Evolutionary conservation across 2,888 invertebrate species (phyloP), one percentile per base, ranked within the genome.

Genomic region (Agonum fuliginosum): DNA sequence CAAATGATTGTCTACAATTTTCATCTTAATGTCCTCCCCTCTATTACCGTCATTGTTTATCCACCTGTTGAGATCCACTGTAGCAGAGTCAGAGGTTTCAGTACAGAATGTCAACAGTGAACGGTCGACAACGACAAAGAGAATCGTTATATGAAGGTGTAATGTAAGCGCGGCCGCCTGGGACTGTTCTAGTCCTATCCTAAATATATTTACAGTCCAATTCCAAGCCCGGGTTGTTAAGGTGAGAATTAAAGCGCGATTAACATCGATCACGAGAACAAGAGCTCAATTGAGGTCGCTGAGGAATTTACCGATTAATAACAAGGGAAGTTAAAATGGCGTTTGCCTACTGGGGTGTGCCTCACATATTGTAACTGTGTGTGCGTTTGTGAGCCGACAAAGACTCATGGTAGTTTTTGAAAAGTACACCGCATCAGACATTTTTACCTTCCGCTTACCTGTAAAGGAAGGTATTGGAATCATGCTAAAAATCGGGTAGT

Each of bases 81-180:
- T 30, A 5, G n/a, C n/a, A n/a, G n/a, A n/a, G 46, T 17, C 1
- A 1, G 17, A 46, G 17, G 46, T n/a, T 37, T 1, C 3, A 46
- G 46, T 20, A 46, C 46, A 46, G 6, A 12, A 10, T 46, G 46
- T 46, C 46, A 46, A 46, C 46, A 46, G 14, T 46, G n/a, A n/a
- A n/a, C n/a, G n/a, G n/a, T n/a, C n/a, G n/a, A n/a, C n/a, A n/a
- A n/a, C 17, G 6, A 46, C 46, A 46, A 46, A 46, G 46, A 46
- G 46, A 46, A 46, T 46, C 6, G 17, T 46, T 46, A 46, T 17
- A 20, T 46, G 14, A 46, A 46, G 46, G 46, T 46, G 17, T 46
- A 17, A 46, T 46, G 14, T 17, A 46, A 10, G 12, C 46, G 12
- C 37, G 17, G 12, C 1, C 3, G 14, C 12, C 17, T 3, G 46